Base-by-base conservation (phyloP, 2,888 invertebrate species). In the Caenorhabditis zanzibari region DNA sequence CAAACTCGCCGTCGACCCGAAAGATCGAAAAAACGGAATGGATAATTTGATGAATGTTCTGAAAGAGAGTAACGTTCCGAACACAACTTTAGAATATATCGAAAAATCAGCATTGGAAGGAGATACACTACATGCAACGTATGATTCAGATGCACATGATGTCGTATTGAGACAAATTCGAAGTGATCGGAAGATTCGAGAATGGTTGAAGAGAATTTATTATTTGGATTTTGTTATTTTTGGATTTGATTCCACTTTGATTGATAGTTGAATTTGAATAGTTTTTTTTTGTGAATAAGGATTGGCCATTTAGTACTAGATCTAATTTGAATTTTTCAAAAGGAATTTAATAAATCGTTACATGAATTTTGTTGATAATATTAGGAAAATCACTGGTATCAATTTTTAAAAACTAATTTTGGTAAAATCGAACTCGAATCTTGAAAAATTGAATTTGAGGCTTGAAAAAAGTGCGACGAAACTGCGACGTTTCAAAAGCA, bases 131-230 rank as follows among this genome's bases (percentile, higher is more conserved):
- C 83, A 83, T 38, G 83, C 83, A 0, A 83, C 83, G n/a, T 83
- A 64, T 54, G 79, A 83, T 75, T 79, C 79, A 14, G 79, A 74
- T 64, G 83, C 74, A 5, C 83, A 79, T 38, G 69, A 74, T 19
- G 68, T 71, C 16, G 74, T 83, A 4, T 41, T 71, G 22, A 63
- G 52, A 19, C 79, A 79, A 28, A 71, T 83, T 6, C 58, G 77
- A 12, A 64, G 26, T 32, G 71, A 79, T 41, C 44, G 12, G 19
- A 63, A 22, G 32, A 75, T 83, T 16, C 54, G 74, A 10, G 83
- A 83, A 19, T 83, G 74, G 63, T 44, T 83, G 79, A 73, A 35
- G 24, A 64, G 83, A 10, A 83, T 83, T n/a, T 83, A 83, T 52
- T 74, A 79, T 28, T 59, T 79, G 9, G 83, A 83, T 52, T 83